Conservation (phyloP, 1,140 invertebrate species). For the Drosophila ironensis region DNA sequence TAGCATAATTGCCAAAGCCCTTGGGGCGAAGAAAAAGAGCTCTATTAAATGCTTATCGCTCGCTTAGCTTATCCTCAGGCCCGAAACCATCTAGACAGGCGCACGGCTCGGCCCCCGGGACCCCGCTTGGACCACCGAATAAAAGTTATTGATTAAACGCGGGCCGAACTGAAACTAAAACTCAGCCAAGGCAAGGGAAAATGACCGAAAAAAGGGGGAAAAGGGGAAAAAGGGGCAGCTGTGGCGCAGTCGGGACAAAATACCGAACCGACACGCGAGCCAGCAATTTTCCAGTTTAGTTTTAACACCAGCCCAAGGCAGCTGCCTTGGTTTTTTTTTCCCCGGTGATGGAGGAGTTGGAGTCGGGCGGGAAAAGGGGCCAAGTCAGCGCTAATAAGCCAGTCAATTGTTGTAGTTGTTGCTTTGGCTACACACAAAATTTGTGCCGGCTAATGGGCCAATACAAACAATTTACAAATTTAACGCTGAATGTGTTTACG, state of each 20-base stretch:
- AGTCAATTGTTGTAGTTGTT: conserved; percentile 59
- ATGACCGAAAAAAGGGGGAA: not conserved
- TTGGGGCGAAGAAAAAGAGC: conserved; percentile 50
- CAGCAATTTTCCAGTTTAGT: conserved; percentile 77
- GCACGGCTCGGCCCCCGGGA: not conserved
- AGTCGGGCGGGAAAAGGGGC: conserved; percentile 1
- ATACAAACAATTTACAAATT: conserved; percentile 79
- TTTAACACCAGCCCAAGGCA: conserved; percentile 71
- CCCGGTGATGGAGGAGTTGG: not conserved
- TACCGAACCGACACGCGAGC: conserved; percentile 72
- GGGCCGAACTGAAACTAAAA: conserved; percentile 26
- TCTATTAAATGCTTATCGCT: conserved; percentile 73
- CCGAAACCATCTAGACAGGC: conserved; percentile 5
- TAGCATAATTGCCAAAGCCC: conserved; percentile 57
- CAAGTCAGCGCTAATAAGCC: conserved; percentile 60
- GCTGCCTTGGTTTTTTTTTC: conserved; percentile 9
- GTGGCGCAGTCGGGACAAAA: conserved; percentile 30
- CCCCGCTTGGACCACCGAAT: conserved; percentile 5
- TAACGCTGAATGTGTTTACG: conserved; percentile 70
- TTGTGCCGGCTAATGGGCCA: conserved; percentile 61
- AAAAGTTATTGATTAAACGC: conserved; percentile 77
- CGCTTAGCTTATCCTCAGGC: conserved; percentile 38
- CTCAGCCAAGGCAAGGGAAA: conserved; percentile 19
- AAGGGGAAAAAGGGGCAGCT: not conserved
- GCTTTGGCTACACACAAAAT: conserved; percentile 38